Conservation (phyloP, 2,797 vertebrate genomes). For the Thunnus albacares region DNA sequence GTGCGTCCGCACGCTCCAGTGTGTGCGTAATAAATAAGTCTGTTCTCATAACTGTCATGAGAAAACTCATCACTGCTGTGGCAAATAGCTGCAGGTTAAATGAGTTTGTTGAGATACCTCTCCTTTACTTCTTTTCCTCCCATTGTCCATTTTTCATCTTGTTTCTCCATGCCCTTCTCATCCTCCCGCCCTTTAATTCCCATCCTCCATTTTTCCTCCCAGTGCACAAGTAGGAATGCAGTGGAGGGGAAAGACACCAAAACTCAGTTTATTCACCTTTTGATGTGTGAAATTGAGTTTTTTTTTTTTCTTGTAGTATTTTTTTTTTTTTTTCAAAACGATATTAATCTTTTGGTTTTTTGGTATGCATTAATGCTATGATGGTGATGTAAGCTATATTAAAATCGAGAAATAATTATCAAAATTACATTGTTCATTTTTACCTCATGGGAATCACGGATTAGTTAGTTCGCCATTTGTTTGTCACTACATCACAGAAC, state of each 20-base stretch:
- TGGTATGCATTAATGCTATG: slow-evolving; percentile 13
- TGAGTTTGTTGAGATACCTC: slow-evolving; percentile 36
- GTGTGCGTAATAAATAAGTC: slow-evolving; percentile 60
- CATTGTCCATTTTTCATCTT: slow-evolving; percentile 40
- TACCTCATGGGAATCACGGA: neutral
- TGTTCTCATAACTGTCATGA: slow-evolving; percentile 59
- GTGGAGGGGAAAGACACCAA: slow-evolving; percentile 59
- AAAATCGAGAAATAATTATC: neutral
- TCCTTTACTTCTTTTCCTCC: slow-evolving; percentile 20
- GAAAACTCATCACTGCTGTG: slow-evolving; percentile 54
- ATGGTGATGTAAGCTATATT: slow-evolving; percentile 4
- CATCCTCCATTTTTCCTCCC: slow-evolving; percentile 51
- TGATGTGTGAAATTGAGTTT: slow-evolving; percentile 80
- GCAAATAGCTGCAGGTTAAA: slow-evolving; percentile 58
- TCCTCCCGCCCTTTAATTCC: slow-evolving; percentile 57
- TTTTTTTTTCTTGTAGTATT: slow-evolving; percentile 23
- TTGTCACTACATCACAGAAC: neutral
- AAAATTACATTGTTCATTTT: neutral
- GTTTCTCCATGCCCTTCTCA: slow-evolving; percentile 25
- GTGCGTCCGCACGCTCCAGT: neutral
- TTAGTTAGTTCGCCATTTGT: neutral
- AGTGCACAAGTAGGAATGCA: slow-evolving; percentile 52
- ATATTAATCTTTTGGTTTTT: slow-evolving; percentile 28
- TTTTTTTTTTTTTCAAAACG: neutral
- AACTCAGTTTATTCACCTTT: slow-evolving; percentile 73